These are phyloP conservation scores for Phenganax subtilis DNA, from an alignment of 92 coral and sea anemone genomes.

Conservation along the genomic window DNA sequence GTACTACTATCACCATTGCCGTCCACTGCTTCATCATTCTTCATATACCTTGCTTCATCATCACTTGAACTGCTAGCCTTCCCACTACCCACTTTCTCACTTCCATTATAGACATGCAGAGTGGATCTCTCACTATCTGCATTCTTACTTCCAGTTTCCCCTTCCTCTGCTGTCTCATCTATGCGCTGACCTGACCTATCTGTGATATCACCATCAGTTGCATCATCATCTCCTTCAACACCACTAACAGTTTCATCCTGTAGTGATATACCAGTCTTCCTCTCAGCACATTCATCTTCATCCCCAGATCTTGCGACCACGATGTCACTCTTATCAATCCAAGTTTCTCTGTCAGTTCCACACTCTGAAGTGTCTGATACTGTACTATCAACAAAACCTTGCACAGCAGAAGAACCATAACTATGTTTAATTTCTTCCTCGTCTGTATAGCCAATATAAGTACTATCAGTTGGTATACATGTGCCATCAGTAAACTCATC, in stretches of 20 bases:
- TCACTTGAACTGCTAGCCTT: neutral
- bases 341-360: neutral
- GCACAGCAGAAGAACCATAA: neutral
- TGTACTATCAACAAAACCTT: slow-evolving; percentile 1
- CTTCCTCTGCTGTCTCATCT: neutral
- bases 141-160: too few species aligned
- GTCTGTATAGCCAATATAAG: slow-evolving; percentile 11
- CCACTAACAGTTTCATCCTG: slow-evolving; percentile 16
- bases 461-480: slow-evolving; percentile 19
- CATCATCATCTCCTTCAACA: slow-evolving; percentile 5
- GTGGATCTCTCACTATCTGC: too few species aligned
- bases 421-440: neutral
- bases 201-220: neutral
- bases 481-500: slow-evolving; percentile 22
- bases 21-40: too few species aligned
- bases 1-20: neutral
- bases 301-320: neutral
- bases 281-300: neutral
- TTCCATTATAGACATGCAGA: neutral
- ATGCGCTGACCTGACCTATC: neutral
- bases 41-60: neutral
- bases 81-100: neutral
- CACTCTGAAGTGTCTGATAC: slow-evolving; percentile 2
- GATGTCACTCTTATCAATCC: neutral
- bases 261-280: neutral